Base-by-base conservation (phyloP, 2,888 invertebrate species). In the Nemurella pictetii region DNA sequence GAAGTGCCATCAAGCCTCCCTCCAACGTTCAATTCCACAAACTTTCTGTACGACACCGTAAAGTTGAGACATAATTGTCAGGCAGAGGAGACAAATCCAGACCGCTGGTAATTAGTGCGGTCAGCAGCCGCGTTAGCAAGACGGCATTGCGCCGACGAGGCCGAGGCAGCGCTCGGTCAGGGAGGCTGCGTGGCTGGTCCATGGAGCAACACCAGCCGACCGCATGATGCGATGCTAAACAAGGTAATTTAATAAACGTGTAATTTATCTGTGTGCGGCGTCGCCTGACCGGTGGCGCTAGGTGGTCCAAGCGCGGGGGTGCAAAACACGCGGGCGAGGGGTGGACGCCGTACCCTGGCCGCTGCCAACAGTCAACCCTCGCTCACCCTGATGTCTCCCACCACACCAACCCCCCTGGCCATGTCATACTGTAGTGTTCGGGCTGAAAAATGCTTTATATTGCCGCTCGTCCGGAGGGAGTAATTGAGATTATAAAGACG, bases 241-340 rank as follows among this genome's bases (percentile, higher is more conserved):
- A 7, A 36, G 29, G 28, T 82, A 82, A 72, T 82, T 82, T 82
- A 82, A 82, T 82, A 36, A 28, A 28, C 7, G 82, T 82, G 82
- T 82, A 82, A 82, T 82, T 82, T 82, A 82, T 82, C 82, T 82
- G 82, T 82, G 80, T 35, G 32, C 32, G 32, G 26, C 9, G 75
- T 4, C 28, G 73, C 73, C 73, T 7, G 25, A 25, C 73, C 25
- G 73, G n/a, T 25, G 73, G n/a, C n/a, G 3, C 9, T 36, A 15
- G 20, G 73, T 20, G 75, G 75, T 27, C 28, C 20, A 28, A 28
- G 26, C 75, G 28, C 9, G 75, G 75, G 75, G 27, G 75, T 9
- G 75, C 28, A 20, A 55, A 55, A 55, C 55, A 55, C 20, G 55
- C 55, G 15, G 26, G 75, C 36, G 15, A 36, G 27, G 27, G 28